Evolutionary conservation across 1,140 invertebrate species (phyloP).

Genomic region (Aporrectodea caliginosa): DNA sequence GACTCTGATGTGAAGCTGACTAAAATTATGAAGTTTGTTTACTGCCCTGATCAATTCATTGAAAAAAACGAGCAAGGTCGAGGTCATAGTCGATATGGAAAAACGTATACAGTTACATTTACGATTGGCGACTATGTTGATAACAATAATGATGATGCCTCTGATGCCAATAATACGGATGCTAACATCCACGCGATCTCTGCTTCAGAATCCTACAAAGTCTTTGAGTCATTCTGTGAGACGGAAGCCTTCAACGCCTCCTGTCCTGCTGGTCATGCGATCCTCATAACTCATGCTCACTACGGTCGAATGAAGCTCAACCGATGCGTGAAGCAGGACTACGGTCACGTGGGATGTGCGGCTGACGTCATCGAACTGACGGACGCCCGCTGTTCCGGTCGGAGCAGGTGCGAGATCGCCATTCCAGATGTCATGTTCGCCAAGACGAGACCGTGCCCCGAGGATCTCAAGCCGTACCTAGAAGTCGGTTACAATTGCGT

Average conservation of each 20-base stretch:
- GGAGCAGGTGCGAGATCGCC: not conserved
- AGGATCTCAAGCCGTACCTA: conserved; percentile 9
- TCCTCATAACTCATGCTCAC: conserved; percentile 7
- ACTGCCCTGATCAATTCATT: too few species aligned
- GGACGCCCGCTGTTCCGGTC: not conserved
- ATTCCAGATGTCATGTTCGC: conserved; percentile 10
- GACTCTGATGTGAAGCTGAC: too few species aligned
- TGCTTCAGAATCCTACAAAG: too few species aligned
- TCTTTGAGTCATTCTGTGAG: too few species aligned
- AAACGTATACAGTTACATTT: too few species aligned
- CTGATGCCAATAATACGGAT: too few species aligned
- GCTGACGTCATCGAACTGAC: not conserved
- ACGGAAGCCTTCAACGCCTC: conserved; percentile 26
- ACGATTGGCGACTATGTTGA: too few species aligned
- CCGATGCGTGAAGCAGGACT: conserved; percentile 6
- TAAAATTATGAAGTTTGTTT: too few species aligned
- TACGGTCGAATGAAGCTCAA: conserved; percentile 13
- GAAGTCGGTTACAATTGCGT: not conserved
- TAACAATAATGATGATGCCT: too few species aligned
- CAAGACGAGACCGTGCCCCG: conserved; percentile 5
- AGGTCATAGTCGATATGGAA: too few species aligned
- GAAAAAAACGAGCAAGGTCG: too few species aligned
- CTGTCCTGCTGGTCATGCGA: conserved; percentile 20
- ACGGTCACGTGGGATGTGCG: conserved; percentile 13
- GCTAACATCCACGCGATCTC: too few species aligned